Evolutionary conservation across 2,797 vertebrate species (phyloP).

Genomic region (Enteromius mattozi): DNA sequence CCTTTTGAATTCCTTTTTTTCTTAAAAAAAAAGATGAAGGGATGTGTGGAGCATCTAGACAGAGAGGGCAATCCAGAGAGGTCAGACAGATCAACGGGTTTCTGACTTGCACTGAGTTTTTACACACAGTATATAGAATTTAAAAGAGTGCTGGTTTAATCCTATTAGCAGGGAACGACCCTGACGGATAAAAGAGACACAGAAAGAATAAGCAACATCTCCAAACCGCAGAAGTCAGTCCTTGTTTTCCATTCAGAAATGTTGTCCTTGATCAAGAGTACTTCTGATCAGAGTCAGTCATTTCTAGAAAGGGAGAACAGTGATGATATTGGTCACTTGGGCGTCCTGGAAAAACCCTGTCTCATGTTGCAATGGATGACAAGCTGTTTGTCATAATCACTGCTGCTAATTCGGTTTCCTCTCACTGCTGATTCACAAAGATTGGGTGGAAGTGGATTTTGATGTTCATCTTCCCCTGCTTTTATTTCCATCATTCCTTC

Average conservation of each 20-base stretch:
- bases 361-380: slow-evolving; percentile 25
- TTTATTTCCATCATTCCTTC: slow-evolving; percentile 1
- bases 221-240: slow-evolving; percentile 27
- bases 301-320: slow-evolving; percentile 7
- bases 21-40: not conserved
- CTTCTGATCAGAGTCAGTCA: slow-evolving; percentile 20
- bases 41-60: slow-evolving; percentile 22
- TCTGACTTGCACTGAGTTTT: slow-evolving; percentile 44
- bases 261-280: slow-evolving; percentile 10
- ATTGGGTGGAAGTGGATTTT: not conserved
- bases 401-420: slow-evolving; percentile 35
- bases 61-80: slow-evolving; percentile 38
- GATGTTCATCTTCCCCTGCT: not conserved
- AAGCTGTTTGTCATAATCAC: slow-evolving; percentile 11
- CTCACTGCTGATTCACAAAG: not conserved
- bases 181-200: slow-evolving; percentile 63
- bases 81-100: slow-evolving; percentile 37
- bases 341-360: slow-evolving; percentile 4
- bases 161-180: slow-evolving; percentile 70
- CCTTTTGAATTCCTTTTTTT: slow-evolving; percentile 29
- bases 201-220: slow-evolving; percentile 40
- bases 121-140: slow-evolving; percentile 67
- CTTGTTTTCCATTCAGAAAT: not conserved
- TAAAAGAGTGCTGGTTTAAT: slow-evolving; percentile 70
- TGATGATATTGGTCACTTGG: not conserved